Evolutionary conservation across 1,140 invertebrate genomes (phyloP).

Genomic region (Goniozus legneri): DNA sequence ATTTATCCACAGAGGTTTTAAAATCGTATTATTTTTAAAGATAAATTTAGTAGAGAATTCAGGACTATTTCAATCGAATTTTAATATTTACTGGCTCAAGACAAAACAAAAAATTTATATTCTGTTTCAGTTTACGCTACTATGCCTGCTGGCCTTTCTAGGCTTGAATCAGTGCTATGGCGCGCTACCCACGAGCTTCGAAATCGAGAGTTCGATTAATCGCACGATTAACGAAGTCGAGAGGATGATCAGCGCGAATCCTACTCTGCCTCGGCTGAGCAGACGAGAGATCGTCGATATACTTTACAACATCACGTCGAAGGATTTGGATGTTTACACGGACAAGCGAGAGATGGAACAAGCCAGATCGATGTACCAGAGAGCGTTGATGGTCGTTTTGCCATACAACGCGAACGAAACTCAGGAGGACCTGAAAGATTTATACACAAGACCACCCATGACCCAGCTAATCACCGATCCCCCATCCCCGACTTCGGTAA

Average conservation of each 20-base stretch:
- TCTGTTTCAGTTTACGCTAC: slow-evolving; percentile 25
- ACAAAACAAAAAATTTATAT: too few relatives aligned
- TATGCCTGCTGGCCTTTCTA: slow-evolving; percentile 37
- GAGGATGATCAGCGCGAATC: slow-evolving; percentile 55
- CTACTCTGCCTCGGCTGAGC: slow-evolving; percentile 56
- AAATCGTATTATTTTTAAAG: too few relatives aligned
- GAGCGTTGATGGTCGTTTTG: slow-evolving; percentile 57
- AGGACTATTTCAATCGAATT: too few relatives aligned
- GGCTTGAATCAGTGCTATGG: slow-evolving; percentile 25
- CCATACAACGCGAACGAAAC: slow-evolving; percentile 53
- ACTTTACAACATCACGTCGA: slow-evolving; percentile 58
- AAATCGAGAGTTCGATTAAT: slow-evolving; percentile 52
- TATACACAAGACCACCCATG: slow-evolving; percentile 57
- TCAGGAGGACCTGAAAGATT: slow-evolving; percentile 49
- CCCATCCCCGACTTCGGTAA: neutral
- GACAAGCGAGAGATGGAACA: slow-evolving; percentile 45
- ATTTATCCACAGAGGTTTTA: too few relatives aligned
- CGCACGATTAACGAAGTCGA: slow-evolving; percentile 62
- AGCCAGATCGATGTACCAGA: slow-evolving; percentile 52
- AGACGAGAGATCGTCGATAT: slow-evolving; percentile 60
- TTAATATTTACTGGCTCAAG: too few relatives aligned
- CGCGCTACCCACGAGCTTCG: slow-evolving; percentile 30
- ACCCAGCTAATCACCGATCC: slow-evolving; percentile 48
- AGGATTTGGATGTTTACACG: slow-evolving; percentile 48
- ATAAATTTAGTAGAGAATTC: too few relatives aligned